phyloP scores from a whole-genome alignment of 2,113 vertebrate species.

The Zapus hudsonius region DNA sequence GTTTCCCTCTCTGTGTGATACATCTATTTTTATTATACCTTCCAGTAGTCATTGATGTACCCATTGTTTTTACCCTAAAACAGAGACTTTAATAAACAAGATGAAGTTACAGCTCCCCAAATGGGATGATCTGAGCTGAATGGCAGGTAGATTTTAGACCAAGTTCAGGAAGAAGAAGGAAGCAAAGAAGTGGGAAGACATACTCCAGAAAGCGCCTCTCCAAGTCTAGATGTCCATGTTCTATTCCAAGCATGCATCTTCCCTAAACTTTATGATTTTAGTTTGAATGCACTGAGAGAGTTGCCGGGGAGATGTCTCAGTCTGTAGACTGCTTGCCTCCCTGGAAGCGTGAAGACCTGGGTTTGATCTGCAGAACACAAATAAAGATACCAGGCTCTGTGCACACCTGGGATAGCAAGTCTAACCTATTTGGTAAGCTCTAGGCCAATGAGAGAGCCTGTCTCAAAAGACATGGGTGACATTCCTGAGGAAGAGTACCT shows the following conservation, averaged over 20 bases:
- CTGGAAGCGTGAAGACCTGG: too few relatives aligned
- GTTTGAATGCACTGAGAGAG: neutral
- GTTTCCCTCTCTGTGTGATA: conserved; percentile 38
- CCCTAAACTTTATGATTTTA: conserved; percentile 3
- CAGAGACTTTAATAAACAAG: conserved; percentile 61
- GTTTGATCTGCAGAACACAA: too few relatives aligned
- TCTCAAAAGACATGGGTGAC: too few relatives aligned
- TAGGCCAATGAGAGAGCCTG: too few relatives aligned
- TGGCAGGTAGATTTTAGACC: conserved; percentile 18
- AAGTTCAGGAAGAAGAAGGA: conserved; percentile 15
- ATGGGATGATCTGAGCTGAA: conserved; percentile 56
- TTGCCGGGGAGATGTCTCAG: too few relatives aligned
- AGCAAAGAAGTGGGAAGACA: neutral
- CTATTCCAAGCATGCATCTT: neutral
- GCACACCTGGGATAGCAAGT: too few relatives aligned
- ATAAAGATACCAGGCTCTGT: too few relatives aligned
- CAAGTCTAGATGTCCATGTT: conserved; percentile 6
- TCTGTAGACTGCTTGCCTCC: too few relatives aligned
- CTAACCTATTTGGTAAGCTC: too few relatives aligned
- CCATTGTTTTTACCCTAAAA: conserved; percentile 65
- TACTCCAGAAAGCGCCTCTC: conserved; percentile 28
- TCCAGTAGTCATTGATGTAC: conserved; percentile 54
- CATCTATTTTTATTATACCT: conserved; percentile 67
- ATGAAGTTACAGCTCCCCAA: conserved; percentile 65
- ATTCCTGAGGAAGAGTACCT: too few relatives aligned